These are phyloP conservation scores for Opisthograptis luteolata DNA, from an alignment of 2,888 invertebrate species.

Conservation along the genomic window DNA sequence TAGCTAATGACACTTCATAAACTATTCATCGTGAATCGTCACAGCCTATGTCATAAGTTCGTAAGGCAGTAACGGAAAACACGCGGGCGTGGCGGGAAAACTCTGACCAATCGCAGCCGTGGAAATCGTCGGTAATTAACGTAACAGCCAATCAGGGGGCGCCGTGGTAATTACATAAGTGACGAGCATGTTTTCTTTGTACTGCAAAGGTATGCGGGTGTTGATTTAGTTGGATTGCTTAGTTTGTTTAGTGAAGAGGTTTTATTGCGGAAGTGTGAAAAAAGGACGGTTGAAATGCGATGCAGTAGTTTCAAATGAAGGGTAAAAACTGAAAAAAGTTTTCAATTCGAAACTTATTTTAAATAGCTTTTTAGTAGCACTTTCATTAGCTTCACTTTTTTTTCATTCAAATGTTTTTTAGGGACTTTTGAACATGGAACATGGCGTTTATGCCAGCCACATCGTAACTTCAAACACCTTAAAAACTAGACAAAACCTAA, in stretches of 20 bases:
- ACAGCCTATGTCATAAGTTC: constrained; percentile 64
- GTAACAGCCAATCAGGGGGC: constrained; percentile 58
- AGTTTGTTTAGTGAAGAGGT: constrained; percentile 31
- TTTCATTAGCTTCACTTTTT: no score
- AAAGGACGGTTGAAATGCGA: no score
- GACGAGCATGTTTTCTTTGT: constrained; percentile 43
- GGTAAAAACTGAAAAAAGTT: no score
- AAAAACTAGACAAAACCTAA: no score
- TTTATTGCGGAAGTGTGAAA: constrained; percentile 9
- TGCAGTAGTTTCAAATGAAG: no score
- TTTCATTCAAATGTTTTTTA: no score
- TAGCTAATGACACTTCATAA: constrained; percentile 72
- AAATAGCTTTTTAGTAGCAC: no score
- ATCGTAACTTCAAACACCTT: no score
- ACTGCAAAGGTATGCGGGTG: constrained; percentile 42
- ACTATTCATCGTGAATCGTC: constrained; percentile 66
- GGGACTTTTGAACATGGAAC: no score
- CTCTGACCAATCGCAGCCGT: constrained; percentile 58
- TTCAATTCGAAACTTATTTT: no score
- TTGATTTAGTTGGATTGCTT: constrained; percentile 40
- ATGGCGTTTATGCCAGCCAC: no score
- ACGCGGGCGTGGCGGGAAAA: constrained; percentile 57
- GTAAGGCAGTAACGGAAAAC: constrained; percentile 62
- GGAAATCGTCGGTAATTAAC: constrained; percentile 50
- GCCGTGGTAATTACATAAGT: constrained; percentile 43